phyloP scores from a whole-genome alignment of 2,797 vertebrate genomes.

The Trachops cirrhosus region DNA sequence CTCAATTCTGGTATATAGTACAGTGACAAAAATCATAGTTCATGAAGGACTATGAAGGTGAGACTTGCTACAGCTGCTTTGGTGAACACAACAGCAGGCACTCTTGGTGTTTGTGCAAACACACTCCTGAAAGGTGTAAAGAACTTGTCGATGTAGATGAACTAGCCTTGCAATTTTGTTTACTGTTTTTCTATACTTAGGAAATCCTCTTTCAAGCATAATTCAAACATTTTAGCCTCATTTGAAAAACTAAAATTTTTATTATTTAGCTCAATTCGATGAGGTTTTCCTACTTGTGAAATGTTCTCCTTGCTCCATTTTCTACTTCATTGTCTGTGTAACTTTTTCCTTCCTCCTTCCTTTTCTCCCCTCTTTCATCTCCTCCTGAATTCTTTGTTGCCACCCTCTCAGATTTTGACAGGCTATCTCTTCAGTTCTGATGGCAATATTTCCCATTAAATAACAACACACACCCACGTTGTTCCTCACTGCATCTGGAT shows the following conservation, averaged over 20 bases:
- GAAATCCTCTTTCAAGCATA: not conserved
- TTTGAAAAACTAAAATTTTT: not conserved
- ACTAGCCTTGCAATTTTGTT: not conserved
- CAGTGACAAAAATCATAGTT: not conserved
- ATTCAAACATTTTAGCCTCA: not conserved
- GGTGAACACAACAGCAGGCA: not conserved
- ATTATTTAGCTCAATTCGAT: not conserved
- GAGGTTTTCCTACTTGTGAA: not conserved
- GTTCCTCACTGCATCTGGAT: not conserved
- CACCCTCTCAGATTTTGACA: not conserved
- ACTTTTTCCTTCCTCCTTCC: not conserved
- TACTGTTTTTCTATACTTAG: not conserved
- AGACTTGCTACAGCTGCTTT: not conserved
- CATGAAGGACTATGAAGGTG: not conserved
- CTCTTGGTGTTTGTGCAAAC: not conserved
- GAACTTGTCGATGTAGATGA: not conserved
- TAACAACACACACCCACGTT: not conserved
- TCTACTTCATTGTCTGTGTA: not conserved
- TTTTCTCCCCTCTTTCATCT: no score
- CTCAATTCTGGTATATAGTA: not conserved
- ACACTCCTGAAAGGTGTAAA: not conserved
- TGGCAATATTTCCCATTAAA: constrained; percentile 43
- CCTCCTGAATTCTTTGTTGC: not conserved
- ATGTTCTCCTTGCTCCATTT: not conserved
- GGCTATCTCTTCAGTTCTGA: not conserved